Conservation (phyloP, 2,113 vertebrate genomes). For the Argyrosomus japonicus region DNA sequence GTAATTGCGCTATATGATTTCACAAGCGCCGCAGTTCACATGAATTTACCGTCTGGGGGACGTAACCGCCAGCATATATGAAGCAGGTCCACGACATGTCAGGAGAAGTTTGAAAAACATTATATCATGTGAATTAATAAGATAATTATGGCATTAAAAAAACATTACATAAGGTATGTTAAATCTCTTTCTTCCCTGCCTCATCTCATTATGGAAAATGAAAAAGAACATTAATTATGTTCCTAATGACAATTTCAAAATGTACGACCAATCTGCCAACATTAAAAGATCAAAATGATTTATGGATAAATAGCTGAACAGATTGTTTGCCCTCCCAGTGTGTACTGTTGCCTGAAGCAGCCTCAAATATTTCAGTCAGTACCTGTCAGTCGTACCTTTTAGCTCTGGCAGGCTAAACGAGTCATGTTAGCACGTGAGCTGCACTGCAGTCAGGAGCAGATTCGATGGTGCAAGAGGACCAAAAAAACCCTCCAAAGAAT, state of each 20-base stretch:
- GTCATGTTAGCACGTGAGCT: slow-evolving; percentile 28
- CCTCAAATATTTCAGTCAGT: slow-evolving; percentile 31
- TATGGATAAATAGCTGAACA: slow-evolving; percentile 54
- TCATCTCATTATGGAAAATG: slow-evolving; percentile 8
- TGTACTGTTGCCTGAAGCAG: slow-evolving; percentile 53
- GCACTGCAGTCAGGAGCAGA: background rate
- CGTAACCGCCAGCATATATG: background rate
- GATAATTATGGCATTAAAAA: background rate
- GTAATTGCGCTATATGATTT: slow-evolving; percentile 25
- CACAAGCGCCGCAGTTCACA: slow-evolving; percentile 19
- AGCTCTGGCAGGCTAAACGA: slow-evolving; percentile 29
- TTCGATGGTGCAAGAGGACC: background rate
- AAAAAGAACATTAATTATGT: slow-evolving; percentile 26
- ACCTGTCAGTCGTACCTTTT: slow-evolving; percentile 37
- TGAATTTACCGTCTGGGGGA: slow-evolving; percentile 13
- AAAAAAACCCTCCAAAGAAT: background rate
- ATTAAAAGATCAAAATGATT: slow-evolving; percentile 46
- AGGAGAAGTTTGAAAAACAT: background rate
- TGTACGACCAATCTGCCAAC: slow-evolving; percentile 28
- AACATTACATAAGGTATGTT: slow-evolving; percentile 36
- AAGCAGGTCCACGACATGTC: slow-evolving; percentile 11
- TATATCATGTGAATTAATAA: background rate
- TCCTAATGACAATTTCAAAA: slow-evolving; percentile 6
- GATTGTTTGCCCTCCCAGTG: slow-evolving; percentile 54
- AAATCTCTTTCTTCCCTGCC: background rate